These are phyloP conservation scores for Pseudochirops cupreus DNA, from an alignment of 2,797 vertebrate genomes.

Conservation along the genomic window DNA sequence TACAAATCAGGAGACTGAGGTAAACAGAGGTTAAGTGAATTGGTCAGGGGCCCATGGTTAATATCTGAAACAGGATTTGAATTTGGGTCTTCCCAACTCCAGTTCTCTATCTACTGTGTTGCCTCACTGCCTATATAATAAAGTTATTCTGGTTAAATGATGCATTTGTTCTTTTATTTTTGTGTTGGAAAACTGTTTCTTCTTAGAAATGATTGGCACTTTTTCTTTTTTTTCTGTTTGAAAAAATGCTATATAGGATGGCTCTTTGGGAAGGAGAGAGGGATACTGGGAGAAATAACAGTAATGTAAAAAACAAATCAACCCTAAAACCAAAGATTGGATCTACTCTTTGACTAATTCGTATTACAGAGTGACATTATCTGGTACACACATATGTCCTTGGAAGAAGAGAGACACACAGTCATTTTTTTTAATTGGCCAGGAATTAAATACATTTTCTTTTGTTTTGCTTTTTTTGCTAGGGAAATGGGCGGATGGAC, in stretches of 20 bases:
- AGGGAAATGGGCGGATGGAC: neutral
- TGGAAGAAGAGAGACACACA: neutral
- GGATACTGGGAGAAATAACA: neutral
- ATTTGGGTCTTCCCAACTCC: neutral
- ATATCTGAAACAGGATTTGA: neutral
- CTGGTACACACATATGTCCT: neutral
- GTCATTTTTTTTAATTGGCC: neutral
- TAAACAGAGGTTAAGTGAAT: neutral
- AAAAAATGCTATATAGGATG: neutral
- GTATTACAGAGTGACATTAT: neutral
- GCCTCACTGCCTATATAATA: neutral
- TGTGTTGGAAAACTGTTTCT: conserved; percentile 25
- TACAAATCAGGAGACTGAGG: neutral
- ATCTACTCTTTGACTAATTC: conserved; percentile 28
- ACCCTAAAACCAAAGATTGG: neutral
- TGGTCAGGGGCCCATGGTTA: neutral
- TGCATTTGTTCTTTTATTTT: neutral
- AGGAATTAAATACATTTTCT: neutral
- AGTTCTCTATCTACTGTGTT: neutral
- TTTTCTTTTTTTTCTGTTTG: conserved; percentile 6
- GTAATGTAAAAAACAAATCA: neutral
- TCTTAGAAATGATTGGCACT: conserved; percentile 17
- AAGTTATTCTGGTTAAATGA: neutral
- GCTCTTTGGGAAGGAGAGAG: neutral
- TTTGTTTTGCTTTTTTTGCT: neutral